Percentiles rank a stretch among this genome's conserved stretches.
phyloP scores from a whole-genome alignment of 2,888 invertebrate genomes.

The Xestia sexstrigata region DNA sequence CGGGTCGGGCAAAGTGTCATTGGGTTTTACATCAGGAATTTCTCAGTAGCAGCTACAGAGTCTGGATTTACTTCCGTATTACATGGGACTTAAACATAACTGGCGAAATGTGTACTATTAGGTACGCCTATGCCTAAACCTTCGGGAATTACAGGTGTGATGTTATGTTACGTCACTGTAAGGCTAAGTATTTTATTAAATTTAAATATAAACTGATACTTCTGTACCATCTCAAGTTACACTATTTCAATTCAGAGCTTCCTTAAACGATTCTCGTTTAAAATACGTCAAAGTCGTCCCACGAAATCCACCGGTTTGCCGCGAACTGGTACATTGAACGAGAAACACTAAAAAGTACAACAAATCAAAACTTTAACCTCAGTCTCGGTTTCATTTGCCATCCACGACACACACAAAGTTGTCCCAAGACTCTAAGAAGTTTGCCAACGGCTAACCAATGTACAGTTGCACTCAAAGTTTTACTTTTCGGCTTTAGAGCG shows the following conservation, averaged over 20 bases:
- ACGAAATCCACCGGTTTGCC: slow-evolving; percentile 13
- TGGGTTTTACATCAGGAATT: too few relatives aligned
- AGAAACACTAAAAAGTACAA: slow-evolving; percentile 43
- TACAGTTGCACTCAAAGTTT: slow-evolving; percentile 34
- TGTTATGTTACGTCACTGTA: too few relatives aligned
- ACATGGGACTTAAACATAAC: too few relatives aligned
- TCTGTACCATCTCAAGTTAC: background rate
- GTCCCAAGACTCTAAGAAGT: slow-evolving; percentile 40
- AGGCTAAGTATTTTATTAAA: background rate
- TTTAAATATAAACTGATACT: background rate
- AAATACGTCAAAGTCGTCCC: slow-evolving; percentile 12
- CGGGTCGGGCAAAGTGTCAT: too few relatives aligned
- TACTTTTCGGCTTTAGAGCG: slow-evolving; percentile 21
- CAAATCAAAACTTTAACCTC: slow-evolving; percentile 53
- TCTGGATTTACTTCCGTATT: too few relatives aligned
- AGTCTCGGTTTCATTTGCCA: slow-evolving; percentile 50
- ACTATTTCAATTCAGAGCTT: background rate
- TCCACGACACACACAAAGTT: slow-evolving; percentile 12
- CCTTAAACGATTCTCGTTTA: background rate
- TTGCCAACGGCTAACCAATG: slow-evolving; percentile 18
- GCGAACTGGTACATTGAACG: slow-evolving; percentile 8
- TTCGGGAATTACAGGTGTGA: too few relatives aligned
- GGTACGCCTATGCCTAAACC: too few relatives aligned
- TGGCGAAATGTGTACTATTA: too few relatives aligned
- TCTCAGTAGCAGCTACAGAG: too few relatives aligned